Evolutionary conservation across 2,888 invertebrate genomes (phyloP), one percentile per base, ranked within the genome.

Genomic region (Dione vanillae): DNA sequence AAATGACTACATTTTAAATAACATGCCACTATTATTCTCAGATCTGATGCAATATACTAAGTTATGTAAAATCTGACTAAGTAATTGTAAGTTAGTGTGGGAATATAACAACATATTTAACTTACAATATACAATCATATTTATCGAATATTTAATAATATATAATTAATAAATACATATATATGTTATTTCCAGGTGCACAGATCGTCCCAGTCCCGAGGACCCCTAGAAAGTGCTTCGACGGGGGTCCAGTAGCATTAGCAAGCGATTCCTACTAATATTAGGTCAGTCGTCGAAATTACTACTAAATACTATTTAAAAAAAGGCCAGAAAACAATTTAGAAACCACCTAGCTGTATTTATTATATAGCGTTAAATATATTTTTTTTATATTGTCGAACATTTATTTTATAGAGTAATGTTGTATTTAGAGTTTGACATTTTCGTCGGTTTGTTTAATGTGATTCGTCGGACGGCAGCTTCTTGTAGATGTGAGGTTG

Each of bases 151-250:
- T n/a, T 27, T 27, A 27, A 27, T 3, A 3, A 27, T 27, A 27
- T 3, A 5, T 27, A 27, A 27, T 27, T 27, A 27, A 27, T 27
- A 27, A 27, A 27, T 27, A 27, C 27, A 59, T 20, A 59, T 14
- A 20, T 61, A 61, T 19, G 10, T 20, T 40, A 37, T 19, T 40
- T 35, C 2, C 49, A 49, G 47, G 16, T 64, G 37, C 37, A 16
- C 45, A 27, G 19, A 19, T 49, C 6, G 37, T 64, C 40, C 14
- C 49, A 9, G 37, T 49, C 64, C 49, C 19, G 37, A 40, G 35
- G 66, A 78, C 86, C 89, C 86, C 89, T 90, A 91, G 91, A 91
- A 91, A 91, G 91, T 90, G 91, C 90, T 91, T 90, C 90, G 90
- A 90, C 87, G 88, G 88, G 83, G 87, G 86, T 73, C 67, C 54